phyloP scores from a whole-genome alignment of 2,888 invertebrate species.

The Entomobrya multifasciata region DNA sequence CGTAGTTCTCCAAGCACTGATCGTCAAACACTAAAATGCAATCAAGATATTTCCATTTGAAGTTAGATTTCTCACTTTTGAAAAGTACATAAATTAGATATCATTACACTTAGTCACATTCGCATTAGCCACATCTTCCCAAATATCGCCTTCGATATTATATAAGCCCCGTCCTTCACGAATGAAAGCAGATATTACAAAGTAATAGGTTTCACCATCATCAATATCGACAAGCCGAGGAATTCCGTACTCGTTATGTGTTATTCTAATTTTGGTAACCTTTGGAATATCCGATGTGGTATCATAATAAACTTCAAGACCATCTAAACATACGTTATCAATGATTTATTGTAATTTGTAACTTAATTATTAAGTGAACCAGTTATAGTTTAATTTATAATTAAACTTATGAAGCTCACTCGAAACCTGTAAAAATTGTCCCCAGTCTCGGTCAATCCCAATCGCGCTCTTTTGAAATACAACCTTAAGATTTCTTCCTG shows the following conservation, averaged over 20 bases:
- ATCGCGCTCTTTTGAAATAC: constrained; percentile 74
- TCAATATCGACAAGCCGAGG: constrained; percentile 65
- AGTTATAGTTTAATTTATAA: neutral
- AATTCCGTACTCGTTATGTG: constrained; percentile 51
- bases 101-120: neutral
- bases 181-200: constrained; percentile 76
- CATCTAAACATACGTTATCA: no score
- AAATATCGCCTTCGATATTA: constrained; percentile 34
- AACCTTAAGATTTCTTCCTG: constrained; percentile 63
- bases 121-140: constrained; percentile 1
- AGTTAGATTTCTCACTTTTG: no score
- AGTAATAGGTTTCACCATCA: constrained; percentile 53
- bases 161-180: constrained; percentile 72
- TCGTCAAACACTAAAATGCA: constrained; percentile 76
- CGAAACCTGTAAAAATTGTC: constrained; percentile 79
- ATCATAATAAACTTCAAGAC: constrained; percentile 74
- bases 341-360: no score
- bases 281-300: constrained; percentile 26
- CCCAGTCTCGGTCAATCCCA: constrained; percentile 74
- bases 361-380: no score
- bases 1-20: constrained; percentile 71
- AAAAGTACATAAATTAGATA: neutral
- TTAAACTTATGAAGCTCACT: no score
- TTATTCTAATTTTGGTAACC: constrained; percentile 58
- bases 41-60: no score